Conservation (phyloP, 2,797 vertebrate genomes). For the Spinus olivaceus region DNA sequence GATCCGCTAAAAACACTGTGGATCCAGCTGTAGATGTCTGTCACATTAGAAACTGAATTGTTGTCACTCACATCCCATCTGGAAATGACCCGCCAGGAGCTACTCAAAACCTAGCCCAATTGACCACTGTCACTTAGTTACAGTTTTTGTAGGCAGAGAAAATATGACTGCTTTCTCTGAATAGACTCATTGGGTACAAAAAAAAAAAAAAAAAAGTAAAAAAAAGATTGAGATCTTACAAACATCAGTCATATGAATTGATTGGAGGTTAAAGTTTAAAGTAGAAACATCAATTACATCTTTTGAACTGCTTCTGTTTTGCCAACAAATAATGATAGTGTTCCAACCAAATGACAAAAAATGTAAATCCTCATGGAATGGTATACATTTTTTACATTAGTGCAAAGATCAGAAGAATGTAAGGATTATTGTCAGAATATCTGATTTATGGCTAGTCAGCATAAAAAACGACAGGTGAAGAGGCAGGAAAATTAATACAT, state of each 20-base stretch:
- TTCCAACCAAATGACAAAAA: neutral
- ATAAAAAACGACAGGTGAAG: neutral
- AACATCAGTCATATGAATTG: neutral
- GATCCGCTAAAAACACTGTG: neutral
- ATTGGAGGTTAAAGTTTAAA: neutral
- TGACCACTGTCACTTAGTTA: neutral
- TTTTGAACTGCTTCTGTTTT: neutral
- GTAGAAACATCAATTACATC: neutral
- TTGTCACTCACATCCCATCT: neutral
- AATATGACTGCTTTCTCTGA: neutral
- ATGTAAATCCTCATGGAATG: neutral
- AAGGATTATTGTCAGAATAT: neutral
- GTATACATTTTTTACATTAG: neutral
- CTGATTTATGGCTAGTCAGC: neutral
- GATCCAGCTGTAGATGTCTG: neutral
- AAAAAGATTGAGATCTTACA: neutral
- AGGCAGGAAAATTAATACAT: neutral
- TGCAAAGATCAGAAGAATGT: neutral
- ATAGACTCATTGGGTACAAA: neutral
- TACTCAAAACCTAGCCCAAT: neutral
- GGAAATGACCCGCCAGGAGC: neutral
- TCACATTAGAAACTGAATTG: neutral
- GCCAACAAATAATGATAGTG: rapidly evolving
- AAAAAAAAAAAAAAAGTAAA: neutral
- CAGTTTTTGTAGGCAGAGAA: neutral